phyloP scores from a whole-genome alignment of 2,113 vertebrate genomes.

The Hirundichthys speculiger region DNA sequence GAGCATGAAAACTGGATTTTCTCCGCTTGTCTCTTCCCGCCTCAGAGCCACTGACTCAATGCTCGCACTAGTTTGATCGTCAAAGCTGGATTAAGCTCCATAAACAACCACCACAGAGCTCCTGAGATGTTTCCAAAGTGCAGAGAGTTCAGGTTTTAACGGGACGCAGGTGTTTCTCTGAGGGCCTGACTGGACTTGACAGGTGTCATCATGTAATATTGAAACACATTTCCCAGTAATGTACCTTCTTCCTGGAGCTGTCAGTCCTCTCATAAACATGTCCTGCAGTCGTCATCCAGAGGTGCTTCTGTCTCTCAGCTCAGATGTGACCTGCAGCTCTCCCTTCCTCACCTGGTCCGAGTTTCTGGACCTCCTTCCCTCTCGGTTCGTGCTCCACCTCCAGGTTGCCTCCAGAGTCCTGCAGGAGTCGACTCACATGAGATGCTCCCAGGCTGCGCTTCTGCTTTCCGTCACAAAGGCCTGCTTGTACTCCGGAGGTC shows the following conservation, averaged over 20 bases:
- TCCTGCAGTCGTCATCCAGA: too few species aligned
- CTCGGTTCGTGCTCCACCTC: conserved; percentile 28
- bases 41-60: conserved; percentile 23
- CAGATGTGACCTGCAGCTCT: conserved; percentile 37
- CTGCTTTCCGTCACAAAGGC: conserved; percentile 44
- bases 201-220: too few species aligned
- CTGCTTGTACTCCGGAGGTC: conserved; percentile 47
- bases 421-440: conserved; percentile 63
- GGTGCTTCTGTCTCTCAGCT: too few species aligned
- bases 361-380: conserved; percentile 21
- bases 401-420: too few species aligned
- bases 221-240: background rate
- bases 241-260: conserved; percentile 46
- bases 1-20: conserved; percentile 4
- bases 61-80: conserved; percentile 16
- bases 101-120: background rate
- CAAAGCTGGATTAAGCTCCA: conserved; percentile 13
- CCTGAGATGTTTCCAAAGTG: background rate
- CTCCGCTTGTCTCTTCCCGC: background rate
- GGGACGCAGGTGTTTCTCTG: too few species aligned
- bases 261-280: conserved; percentile 10
- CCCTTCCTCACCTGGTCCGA: conserved; percentile 38
- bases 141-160: too few species aligned
- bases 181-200: too few species aligned
- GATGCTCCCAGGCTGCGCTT: conserved; percentile 25